These are phyloP conservation scores for Myrmophylax atrothorax DNA, from an alignment of 2,113 vertebrate genomes.

Conservation along the genomic window DNA sequence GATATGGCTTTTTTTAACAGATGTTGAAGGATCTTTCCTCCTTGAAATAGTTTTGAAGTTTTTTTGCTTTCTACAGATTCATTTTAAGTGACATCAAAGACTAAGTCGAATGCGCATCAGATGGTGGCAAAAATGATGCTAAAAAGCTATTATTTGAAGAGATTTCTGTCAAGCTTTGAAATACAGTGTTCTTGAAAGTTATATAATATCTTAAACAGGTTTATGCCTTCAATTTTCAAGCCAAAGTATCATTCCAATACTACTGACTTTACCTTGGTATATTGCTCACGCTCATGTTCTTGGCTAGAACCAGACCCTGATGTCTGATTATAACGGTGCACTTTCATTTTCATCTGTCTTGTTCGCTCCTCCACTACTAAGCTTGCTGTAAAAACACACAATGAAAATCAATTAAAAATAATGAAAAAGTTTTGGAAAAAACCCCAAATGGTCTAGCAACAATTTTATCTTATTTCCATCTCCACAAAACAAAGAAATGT, in stretches of 20 bases:
- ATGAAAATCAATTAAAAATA: conserved; percentile 76
- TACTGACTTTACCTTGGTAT: conserved; percentile 81
- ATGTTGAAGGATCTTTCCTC: not conserved
- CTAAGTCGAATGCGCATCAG: not conserved
- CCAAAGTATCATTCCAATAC: conserved; percentile 39
- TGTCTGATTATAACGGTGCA: conserved; percentile 90
- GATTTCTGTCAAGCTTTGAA: not conserved
- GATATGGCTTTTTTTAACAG: not conserved
- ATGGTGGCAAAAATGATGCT: not conserved
- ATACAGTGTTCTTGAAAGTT: not conserved
- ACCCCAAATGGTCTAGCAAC: conserved; percentile 51
- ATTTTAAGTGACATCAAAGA: not conserved
- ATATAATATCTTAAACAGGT: not conserved
- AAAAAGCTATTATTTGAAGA: not conserved
- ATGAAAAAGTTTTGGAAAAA: not conserved
- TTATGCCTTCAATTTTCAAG: conserved; percentile 19
- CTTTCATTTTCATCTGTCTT: conserved; percentile 92
- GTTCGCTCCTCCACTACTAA: conserved; percentile 92
- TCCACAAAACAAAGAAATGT: conserved; percentile 52
- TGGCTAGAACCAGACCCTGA: conserved; percentile 92
- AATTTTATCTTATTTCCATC: conserved; percentile 41
- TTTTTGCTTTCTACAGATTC: not conserved
- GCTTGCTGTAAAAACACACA: conserved; percentile 85
- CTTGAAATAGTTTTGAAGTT: not conserved
- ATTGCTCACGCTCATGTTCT: conserved; percentile 89